These are phyloP conservation scores for Bambusicola thoracicus DNA, from an alignment of 2,113 vertebrate genomes.

Conservation along the genomic window DNA sequence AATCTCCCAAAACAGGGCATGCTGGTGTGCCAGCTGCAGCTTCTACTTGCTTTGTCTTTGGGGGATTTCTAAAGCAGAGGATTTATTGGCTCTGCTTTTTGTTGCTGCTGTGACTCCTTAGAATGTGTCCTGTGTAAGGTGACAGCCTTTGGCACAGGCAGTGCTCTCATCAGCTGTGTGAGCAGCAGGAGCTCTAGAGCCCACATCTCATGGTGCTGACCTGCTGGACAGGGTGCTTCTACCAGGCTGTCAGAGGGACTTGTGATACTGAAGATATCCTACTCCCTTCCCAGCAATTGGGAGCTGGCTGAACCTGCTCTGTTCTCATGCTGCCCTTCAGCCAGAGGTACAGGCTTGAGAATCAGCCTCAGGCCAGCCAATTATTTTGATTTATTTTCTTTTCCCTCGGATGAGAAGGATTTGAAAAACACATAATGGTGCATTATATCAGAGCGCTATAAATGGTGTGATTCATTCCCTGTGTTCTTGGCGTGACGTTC, in stretches of 20 bases:
- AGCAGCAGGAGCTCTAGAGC: neutral
- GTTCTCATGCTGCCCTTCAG: neutral
- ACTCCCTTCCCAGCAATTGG: neutral
- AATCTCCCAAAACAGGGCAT: neutral
- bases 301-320: neutral
- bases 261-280: neutral
- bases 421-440: slow-evolving; percentile 2
- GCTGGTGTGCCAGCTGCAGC: neutral
- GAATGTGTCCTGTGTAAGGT: neutral
- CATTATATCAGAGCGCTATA: neutral
- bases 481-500: neutral
- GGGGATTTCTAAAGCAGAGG: neutral
- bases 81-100: slow-evolving; percentile 10
- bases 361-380: neutral
- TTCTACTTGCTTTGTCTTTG: neutral
- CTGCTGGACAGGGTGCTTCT: neutral
- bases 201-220: fast-evolving
- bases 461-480: slow-evolving; percentile 29
- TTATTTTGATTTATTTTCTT: neutral
- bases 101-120: neutral
- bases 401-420: neutral
- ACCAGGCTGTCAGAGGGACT: neutral
- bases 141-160: neutral
- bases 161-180: neutral
- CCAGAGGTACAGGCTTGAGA: neutral